Evolutionary conservation across 2,888 invertebrate genomes (phyloP), one percentile per base, ranked within the genome.

Genomic region (Chymomyza procnemis): DNA sequence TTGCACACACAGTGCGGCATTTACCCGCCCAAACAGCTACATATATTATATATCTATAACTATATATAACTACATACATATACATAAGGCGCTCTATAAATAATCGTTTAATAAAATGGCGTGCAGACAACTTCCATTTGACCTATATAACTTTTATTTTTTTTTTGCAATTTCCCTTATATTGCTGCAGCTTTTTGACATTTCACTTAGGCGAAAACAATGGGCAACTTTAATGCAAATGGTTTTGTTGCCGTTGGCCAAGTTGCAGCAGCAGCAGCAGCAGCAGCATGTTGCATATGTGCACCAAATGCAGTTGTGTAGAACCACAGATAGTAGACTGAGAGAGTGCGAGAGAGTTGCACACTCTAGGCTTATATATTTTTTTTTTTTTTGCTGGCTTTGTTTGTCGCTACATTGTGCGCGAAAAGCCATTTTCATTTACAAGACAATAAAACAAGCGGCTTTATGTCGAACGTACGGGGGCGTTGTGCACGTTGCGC

Each of bases 361-460:
- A 3, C 34, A 12, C n/a, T 18, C n/a, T 50, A 3, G 16, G n/a
- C n/a, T n/a, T n/a, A n/a, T n/a, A n/a, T n/a, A n/a, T n/a, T n/a
- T n/a, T n/a, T n/a, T n/a, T 16, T 47, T 16, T 34, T 30, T 18
- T 60, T 46, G 26, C 46, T 18, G 30, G 34, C 30, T 34, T 52
- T 26, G 14, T 22, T 14, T 14, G 21, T 21, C n/a, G 21, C 8
- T 71, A 65, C 57, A 82, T 82, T 82, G 80, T 80, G 83, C 78
- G 68, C 69, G 67, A 72, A 80, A 79, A 79, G 72, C 75, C 66
- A 73, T 75, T 82, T 85, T 67, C 75, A 75, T 77, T 78, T 77
- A 71, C 69, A 82, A 75, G 61, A 65, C 71, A 72, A 68, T 72
- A 73, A n/a, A 74, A 70, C 78, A 75, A 69, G 58, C 62, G 61